Conservation (phyloP, 2,888 invertebrate genomes). For the Ptilodon capucinus region DNA sequence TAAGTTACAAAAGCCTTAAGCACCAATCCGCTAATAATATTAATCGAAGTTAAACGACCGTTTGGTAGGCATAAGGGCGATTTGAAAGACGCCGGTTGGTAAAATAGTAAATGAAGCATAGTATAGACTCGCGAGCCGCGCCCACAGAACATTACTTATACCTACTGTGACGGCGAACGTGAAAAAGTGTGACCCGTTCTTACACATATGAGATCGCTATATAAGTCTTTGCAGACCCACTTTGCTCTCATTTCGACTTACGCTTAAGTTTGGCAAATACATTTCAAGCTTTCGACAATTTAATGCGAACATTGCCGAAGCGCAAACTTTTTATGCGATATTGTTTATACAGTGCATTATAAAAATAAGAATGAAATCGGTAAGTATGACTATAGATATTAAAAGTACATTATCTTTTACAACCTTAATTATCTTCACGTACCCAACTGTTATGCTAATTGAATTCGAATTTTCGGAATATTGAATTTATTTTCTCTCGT, state of each 20-base stretch:
- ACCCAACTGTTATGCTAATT: background rate
- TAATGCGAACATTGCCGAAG: conserved; percentile 30
- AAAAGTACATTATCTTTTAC: conserved; percentile 4
- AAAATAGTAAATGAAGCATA: conserved; percentile 33
- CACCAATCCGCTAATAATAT: background rate
- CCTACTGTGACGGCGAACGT: conserved; percentile 65
- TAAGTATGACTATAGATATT: conserved; percentile 40
- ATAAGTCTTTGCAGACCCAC: conserved; percentile 74
- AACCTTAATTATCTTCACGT: background rate
- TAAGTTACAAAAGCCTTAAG: background rate
- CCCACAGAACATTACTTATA: conserved; percentile 50
- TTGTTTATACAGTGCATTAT: conserved; percentile 29
- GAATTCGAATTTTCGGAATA: background rate
- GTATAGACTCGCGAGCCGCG: conserved; percentile 59
- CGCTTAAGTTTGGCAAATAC: conserved; percentile 76
- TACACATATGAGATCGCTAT: conserved; percentile 80
- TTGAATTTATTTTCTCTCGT: conserved; percentile 27
- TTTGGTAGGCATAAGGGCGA: conserved; percentile 21
- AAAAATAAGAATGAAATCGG: conserved; percentile 58
- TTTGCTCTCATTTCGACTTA: conserved; percentile 81
- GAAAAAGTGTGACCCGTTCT: conserved; percentile 79
- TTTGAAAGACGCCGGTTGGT: conserved; percentile 17
- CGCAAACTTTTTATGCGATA: conserved; percentile 23
- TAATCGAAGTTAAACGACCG: background rate
- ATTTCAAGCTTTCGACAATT: conserved; percentile 47